These are phyloP conservation scores for Leucosticte australis DNA, from an alignment of 2,113 vertebrate genomes.

Conservation along the genomic window DNA sequence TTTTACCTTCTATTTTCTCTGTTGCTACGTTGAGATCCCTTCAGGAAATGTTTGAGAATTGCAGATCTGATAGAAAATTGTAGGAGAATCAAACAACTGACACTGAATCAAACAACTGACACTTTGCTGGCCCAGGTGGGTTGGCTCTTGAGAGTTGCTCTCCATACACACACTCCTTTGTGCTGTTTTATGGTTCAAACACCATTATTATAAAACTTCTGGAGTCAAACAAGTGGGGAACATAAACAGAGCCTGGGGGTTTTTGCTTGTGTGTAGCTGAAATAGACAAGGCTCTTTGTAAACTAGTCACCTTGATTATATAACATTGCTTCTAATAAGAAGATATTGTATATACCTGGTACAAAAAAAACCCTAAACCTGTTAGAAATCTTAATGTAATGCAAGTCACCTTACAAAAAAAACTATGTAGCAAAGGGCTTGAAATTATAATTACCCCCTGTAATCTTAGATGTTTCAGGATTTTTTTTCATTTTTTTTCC, in stretches of 20 bases:
- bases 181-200: background rate
- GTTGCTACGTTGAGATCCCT: background rate
- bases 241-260: background rate
- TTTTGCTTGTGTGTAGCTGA: background rate
- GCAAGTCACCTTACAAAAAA: background rate
- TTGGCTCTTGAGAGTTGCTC: background rate
- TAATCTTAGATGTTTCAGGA: background rate
- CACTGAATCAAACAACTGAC: background rate
- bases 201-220: background rate
- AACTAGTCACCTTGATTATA: background rate
- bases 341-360: background rate
- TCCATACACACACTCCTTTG: background rate
- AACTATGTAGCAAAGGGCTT: background rate
- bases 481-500: background rate
- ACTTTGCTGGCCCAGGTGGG: background rate
- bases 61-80: background rate
- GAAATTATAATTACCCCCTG: slow-evolving; percentile 8
- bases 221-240: background rate
- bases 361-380: background rate
- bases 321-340: background rate
- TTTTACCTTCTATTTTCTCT: background rate
- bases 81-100: background rate
- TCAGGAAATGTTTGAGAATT: background rate
- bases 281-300: background rate
- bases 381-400: background rate